phyloP scores from a whole-genome alignment of 1,140 invertebrate species.

The Eriocheir sinensis region DNA sequence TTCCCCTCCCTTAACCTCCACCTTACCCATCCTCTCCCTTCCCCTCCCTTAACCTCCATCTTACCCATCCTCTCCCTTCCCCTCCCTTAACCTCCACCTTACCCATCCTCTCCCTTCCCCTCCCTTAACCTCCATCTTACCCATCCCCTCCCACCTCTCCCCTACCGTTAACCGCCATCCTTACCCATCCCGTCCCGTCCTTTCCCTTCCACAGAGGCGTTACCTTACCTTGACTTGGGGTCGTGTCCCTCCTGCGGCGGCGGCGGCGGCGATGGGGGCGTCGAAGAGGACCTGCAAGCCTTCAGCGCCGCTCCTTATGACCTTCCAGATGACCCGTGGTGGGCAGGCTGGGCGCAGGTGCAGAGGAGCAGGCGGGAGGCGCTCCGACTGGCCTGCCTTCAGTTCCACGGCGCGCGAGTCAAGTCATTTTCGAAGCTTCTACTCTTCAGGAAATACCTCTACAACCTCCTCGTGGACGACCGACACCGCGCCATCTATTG shows the following conservation, averaged over 20 bases:
- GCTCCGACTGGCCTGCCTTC: neutral
- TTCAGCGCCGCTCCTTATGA: conserved; percentile 34
- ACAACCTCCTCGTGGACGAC: conserved; percentile 70
- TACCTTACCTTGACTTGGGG: neutral
- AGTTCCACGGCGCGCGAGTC: neutral
- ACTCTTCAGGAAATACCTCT: conserved; percentile 48
- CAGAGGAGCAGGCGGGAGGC: conserved; percentile 57
- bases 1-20: neutral
- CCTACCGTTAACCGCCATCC: no score
- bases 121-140: neutral
- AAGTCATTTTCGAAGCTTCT: conserved; percentile 50
- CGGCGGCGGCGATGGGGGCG: neutral
- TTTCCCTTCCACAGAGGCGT: neutral
- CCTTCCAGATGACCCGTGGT: conserved; percentile 57
- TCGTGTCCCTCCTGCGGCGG: neutral
- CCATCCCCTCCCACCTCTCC: no score
- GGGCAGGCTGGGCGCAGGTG: conserved; percentile 62
- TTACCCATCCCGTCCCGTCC: neutral
- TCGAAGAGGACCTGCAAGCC: neutral
- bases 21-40: no score
- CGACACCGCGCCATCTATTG: conserved; percentile 63
- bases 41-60: neutral
- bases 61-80: neutral
- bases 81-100: neutral
- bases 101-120: neutral